Evolutionary conservation across 2,888 invertebrate species (phyloP), one percentile per base, ranked within the genome.

Genomic region (Terebella lapidaria): DNA sequence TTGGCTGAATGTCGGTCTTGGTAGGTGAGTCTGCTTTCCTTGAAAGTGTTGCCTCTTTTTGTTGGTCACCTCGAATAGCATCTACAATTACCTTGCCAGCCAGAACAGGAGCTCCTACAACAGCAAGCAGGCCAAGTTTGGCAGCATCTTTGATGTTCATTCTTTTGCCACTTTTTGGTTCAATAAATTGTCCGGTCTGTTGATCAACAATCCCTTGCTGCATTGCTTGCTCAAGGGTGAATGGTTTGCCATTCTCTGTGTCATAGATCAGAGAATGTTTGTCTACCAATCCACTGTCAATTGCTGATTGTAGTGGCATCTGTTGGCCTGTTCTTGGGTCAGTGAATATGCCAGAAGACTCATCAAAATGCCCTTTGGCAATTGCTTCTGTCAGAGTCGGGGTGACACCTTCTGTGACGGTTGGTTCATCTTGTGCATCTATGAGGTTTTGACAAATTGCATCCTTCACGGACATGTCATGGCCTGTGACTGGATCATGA

Each of bases 91-190:
- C 71, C 77, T 72, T 90, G 29, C 93, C 94, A 47, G 93, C 93
- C 61, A 93, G 79, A 25, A 93, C 86, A 2, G 95, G 94, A 24
- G 91, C 91, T 35, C 90, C 92, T 54, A 92, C 87, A 29, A 94
- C 85, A 25, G 94, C 93, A 66, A 95, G 82, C 1, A 94, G 82
- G 1, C 77, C 77, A 26, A 75, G 54, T 26, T 58, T 24, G 26
- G 54, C 54, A 15, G 63, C 60, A 22, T 63, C 63, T 15, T 30
- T 55, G 1, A 64, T 42, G 24, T 59, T 25, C 29, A 65, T 65
- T 15, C 28, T 45, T 25, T 55, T 29, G 2, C 58, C 54, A 20
- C 91, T 89, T 70, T 85, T 86, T 0, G 92, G 90, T 80, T 94
- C 63, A 5, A 58, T 64, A 54, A 83, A 83, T 54, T 52, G 55